A percentile compares a stretch with the other conserved stretches of the same genome.
These are phyloP conservation scores for Apantesis nais DNA, from an alignment of 2,888 invertebrate genomes.

Conservation along the genomic window DNA sequence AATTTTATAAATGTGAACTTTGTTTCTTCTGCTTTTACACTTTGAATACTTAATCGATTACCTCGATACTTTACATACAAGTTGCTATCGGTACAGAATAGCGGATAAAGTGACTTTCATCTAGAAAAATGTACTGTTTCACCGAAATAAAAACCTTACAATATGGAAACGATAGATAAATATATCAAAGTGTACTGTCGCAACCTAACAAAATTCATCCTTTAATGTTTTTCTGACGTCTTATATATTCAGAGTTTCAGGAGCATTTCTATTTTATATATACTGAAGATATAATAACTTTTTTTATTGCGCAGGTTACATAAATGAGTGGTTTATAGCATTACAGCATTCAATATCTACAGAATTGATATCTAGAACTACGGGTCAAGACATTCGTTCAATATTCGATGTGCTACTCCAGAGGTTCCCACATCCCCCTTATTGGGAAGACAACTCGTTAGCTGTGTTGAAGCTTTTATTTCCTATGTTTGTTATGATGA, in stretches of 20 bases:
- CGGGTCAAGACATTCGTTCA: conserved; percentile 55
- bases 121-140: neutral
- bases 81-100: too few species aligned
- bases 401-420: conserved; percentile 77
- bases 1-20: too few species aligned
- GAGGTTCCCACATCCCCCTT: conserved; percentile 91
- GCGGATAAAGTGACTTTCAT: too few species aligned
- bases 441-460: conserved; percentile 88
- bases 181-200: neutral
- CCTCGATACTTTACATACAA: neutral
- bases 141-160: too few species aligned
- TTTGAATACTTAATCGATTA: neutral
- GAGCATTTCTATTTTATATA: neutral
- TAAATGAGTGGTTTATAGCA: conserved; percentile 76
- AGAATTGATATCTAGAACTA: conserved; percentile 66
- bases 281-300: neutral
- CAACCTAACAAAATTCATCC: neutral
- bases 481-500: conserved; percentile 91
- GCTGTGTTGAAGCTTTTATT: conserved; percentile 88
- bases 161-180: too few species aligned
- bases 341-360: conserved; percentile 72
- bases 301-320: conserved; percentile 63
- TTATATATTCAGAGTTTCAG: neutral
- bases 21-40: neutral
- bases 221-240: neutral